Conservation (phyloP, 2,888 invertebrate species). For the Noctuana brunneofusca region DNA sequence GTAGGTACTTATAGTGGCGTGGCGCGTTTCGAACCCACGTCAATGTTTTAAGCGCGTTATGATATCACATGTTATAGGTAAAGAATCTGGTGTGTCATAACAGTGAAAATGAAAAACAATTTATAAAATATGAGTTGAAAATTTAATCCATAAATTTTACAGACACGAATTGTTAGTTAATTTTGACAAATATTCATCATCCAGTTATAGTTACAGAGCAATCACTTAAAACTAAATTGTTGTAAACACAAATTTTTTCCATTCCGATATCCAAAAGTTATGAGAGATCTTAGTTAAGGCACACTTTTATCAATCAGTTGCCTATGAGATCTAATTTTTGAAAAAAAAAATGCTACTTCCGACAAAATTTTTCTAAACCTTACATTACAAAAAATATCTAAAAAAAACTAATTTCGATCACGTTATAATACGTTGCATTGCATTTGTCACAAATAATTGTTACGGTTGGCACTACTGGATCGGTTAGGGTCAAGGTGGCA, state of each 20-base stretch:
- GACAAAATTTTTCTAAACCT: constrained; percentile 64
- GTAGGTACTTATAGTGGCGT: too few relatives aligned
- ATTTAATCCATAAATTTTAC: constrained; percentile 65
- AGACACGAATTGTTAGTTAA: constrained; percentile 66
- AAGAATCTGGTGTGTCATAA: too few relatives aligned
- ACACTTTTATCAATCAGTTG: constrained; percentile 49
- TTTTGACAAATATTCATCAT: constrained; percentile 56
- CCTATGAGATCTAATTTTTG: constrained; percentile 79
- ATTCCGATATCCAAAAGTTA: constrained; percentile 62
- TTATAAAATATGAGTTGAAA: constrained; percentile 52
- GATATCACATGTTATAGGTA: too few relatives aligned
- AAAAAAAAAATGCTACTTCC: constrained; percentile 59
- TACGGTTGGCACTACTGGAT: constrained; percentile 64
- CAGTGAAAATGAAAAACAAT: constrained; percentile 26
- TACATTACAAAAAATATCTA: constrained; percentile 54
- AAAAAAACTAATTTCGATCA: constrained; percentile 55
- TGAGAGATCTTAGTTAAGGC: constrained; percentile 74
- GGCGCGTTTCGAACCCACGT: too few relatives aligned
- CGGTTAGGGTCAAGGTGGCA: too few relatives aligned
- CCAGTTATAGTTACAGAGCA: constrained; percentile 47
- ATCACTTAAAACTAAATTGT: constrained; percentile 57
- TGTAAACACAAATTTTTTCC: constrained; percentile 52
- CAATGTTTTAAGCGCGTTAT: too few relatives aligned
- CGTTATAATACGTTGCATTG: constrained; percentile 69
- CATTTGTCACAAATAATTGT: constrained; percentile 47